phyloP scores from a whole-genome alignment of 2,113 vertebrate genomes.

The Anser cygnoides region DNA sequence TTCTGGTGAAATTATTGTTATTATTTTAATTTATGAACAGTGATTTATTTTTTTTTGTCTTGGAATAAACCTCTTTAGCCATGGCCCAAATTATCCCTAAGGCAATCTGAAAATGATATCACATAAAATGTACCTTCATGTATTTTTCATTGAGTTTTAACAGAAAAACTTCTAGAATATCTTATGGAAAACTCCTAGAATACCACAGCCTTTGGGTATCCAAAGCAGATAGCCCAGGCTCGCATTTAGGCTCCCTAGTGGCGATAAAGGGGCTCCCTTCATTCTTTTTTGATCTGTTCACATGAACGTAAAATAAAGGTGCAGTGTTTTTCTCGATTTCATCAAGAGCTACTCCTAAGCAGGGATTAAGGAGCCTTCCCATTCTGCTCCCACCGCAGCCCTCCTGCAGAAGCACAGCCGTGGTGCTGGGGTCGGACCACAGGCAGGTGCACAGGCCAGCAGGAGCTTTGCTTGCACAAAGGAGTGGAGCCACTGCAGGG shows the following conservation, averaged over 20 bases:
- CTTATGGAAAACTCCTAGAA: neutral
- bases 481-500: neutral
- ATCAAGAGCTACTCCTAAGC: neutral
- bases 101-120: neutral
- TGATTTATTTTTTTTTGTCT: neutral
- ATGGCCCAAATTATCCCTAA: neutral
- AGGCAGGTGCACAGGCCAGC: neutral
- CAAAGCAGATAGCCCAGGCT: neutral
- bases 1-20: neutral
- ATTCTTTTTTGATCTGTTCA: neutral
- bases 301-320: neutral
- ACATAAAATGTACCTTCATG: neutral
- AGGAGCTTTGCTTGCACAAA: rapidly evolving
- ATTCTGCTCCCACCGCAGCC: neutral
- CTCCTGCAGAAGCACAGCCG: neutral
- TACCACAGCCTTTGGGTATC: neutral
- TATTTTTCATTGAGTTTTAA: neutral
- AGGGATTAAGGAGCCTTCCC: neutral
- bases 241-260: neutral
- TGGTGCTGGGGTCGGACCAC: neutral
- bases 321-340: neutral
- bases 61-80: neutral
- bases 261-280: neutral
- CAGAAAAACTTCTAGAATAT: neutral
- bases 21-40: neutral